These are phyloP conservation scores for Megaleporinus macrocephalus DNA, from an alignment of 2,113 vertebrate species.

Conservation along the genomic window DNA sequence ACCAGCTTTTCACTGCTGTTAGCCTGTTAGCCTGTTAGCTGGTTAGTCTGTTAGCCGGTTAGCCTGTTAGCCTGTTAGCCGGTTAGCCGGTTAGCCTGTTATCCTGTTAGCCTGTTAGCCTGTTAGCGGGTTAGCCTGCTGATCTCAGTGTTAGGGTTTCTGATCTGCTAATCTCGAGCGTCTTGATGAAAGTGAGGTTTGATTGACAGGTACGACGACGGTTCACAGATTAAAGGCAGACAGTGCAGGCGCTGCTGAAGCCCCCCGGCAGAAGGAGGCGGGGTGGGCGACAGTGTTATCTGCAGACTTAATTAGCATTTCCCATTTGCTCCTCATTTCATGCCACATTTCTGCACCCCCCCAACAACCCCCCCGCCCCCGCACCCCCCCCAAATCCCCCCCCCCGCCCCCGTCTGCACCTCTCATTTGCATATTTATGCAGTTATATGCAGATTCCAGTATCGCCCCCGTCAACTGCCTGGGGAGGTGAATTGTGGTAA, in stretches of 20 bases:
- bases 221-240: background rate
- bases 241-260: background rate
- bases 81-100: no score
- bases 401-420: background rate
- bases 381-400: no score
- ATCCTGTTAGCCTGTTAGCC: no score
- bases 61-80: no score
- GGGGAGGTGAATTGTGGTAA: background rate
- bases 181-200: background rate
- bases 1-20: no score
- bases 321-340: conserved; percentile 14
- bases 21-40: no score
- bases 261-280: background rate
- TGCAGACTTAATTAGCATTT: conserved; percentile 21
- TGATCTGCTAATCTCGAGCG: no score
- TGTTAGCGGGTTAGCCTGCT: no score
- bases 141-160: no score
- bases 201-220: background rate
- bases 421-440: conserved; percentile 44
- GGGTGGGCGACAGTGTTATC: background rate
- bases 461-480: background rate
- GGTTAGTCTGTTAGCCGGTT: no score
- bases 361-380: no score
- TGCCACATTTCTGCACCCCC: conserved; percentile 18
- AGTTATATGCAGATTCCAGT: conserved; percentile 22